Evolutionary conservation across 2,888 invertebrate genomes (phyloP), one percentile per base, ranked within the genome.

Genomic region (Therioaphis trifolii): DNA sequence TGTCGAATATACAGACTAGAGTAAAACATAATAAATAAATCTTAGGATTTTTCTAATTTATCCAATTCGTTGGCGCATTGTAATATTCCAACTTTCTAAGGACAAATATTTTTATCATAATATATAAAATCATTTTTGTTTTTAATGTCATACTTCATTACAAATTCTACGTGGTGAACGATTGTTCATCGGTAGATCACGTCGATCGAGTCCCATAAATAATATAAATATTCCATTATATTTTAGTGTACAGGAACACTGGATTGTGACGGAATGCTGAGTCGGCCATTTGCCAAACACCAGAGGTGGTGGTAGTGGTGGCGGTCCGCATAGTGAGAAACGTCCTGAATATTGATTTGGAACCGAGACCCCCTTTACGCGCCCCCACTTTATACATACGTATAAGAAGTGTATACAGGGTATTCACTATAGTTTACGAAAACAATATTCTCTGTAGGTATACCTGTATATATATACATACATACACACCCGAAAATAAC

Each of bases 231-330:
- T 78, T 78, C 78, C 78, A 78, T 69, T 78, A 69, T 80, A 61
- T 80, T 71, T 71, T 61, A 80, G 52, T 40, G 63, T n/a, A 35
- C 49, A 63, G 61, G 29, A 63, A 82, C 61, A 72, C 29, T 49
- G 71, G 82, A 74, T 49, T 82, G 82, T 82, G 82, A 82, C 49
- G 82, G 82, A 82, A 82, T 82, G 82, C 63, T 72, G 63, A 72
- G 61, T 46, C 82, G 82, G 82, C 82, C 72, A 63, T 82, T 82
- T 82, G 82, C 82, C 82, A 82, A 82, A 82, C 72, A 49, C 71
- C 35, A n/a, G 29, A 5, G 63, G 49, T 29, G 49, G 63, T n/a
- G 49, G 77, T 21, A 24, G 58, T 14, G 78, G 77, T 29, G 68
- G 74, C 35, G 68, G 61, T 63, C 63, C 72, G 82, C 71, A 43